A percentile compares a stretch with the other conserved stretches of the same genome.
Evolutionary conservation across 1,140 invertebrate genomes (phyloP).

Genomic region (Bombus ignitus): DNA sequence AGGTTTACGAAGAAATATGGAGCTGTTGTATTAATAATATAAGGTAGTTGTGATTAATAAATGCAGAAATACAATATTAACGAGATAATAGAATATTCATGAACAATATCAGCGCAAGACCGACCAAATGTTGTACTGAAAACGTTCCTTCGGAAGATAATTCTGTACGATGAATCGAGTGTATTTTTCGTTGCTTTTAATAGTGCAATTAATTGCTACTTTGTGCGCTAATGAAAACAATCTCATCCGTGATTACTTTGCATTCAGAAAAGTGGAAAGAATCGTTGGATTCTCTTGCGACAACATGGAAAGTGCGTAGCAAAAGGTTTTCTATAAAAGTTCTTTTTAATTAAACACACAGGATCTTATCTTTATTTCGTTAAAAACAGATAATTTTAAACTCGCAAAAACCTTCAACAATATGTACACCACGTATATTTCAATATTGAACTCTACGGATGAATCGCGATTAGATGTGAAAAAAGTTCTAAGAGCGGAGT

Average conservation of each 20-base stretch:
- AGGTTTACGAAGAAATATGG: neutral
- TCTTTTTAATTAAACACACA: neutral
- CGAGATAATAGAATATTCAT: neutral
- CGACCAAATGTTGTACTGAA: neutral
- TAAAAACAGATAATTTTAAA: conserved; percentile 49
- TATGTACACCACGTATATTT: conserved; percentile 18
- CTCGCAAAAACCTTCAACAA: conserved; percentile 52
- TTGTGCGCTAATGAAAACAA: conserved; percentile 41
- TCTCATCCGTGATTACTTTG: conserved; percentile 63
- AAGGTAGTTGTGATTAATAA: conserved; percentile 1
- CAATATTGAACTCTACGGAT: conserved; percentile 11
- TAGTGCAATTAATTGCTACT: conserved; percentile 7
- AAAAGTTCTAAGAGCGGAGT: conserved; percentile 34
- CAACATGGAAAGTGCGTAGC: conserved; percentile 43
- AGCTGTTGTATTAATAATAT: neutral
- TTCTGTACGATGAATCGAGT: conserved; percentile 9
- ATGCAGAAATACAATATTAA: conserved; percentile 7
- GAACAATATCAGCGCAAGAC: neutral
- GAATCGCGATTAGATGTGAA: neutral
- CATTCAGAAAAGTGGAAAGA: conserved; percentile 42
- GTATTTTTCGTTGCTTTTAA: conserved; percentile 17
- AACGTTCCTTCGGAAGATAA: neutral
- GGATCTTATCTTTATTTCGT: neutral
- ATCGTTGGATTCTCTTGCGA: conserved; percentile 60
- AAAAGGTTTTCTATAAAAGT: neutral